Base-by-base conservation (phyloP, 1,140 invertebrate species). In the Bombus impatiens region DNA sequence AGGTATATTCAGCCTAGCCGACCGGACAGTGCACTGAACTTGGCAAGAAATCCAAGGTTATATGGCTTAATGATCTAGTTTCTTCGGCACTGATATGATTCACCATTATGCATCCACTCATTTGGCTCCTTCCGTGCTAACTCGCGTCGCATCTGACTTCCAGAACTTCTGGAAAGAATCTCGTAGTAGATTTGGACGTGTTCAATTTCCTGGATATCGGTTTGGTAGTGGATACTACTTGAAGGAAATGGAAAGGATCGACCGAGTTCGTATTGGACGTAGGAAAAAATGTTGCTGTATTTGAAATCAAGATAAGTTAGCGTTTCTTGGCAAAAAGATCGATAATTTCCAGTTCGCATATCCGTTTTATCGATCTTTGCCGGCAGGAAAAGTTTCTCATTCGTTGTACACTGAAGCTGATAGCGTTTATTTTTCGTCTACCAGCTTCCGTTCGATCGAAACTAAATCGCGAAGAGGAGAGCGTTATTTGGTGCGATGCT, bases 31-130 rank as follows among this genome's bases (percentile, higher is more conserved):
- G 91, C 94, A 94, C 90, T 94, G 93, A 94, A 94, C 94, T 94
- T 94, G 94, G 93, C 93, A 94, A 94, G 93, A 94, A 94, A 93
- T 92, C 92, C 94, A 94, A 94, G 94, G 94, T 93, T 94, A 92
- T 89, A 65, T 87, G 87, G 91, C 91, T 94, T 94, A 93, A 94
- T 94, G 93, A 94, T 94, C 93, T 94, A 94, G 93, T 94, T 94
- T 94, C 91, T 93, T 92, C 88, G 87, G 75, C 83, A 76, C 78
- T 81, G 90, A 93, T 93, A 92, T 93, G 91, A 93, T 93, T 93
- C 88, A 92, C 83, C 90, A 93, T 92, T 92, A 93, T 93, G 91
- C 88, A 92, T 92, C 91, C 88, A 84, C 86, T 90, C 85, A 32
- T 74, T 42, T 57, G 65, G 62, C 53, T 47, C 28, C 77, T 82